Conservation (phyloP, 2,113 vertebrate species). For the Mesocricetus auratus region DNA sequence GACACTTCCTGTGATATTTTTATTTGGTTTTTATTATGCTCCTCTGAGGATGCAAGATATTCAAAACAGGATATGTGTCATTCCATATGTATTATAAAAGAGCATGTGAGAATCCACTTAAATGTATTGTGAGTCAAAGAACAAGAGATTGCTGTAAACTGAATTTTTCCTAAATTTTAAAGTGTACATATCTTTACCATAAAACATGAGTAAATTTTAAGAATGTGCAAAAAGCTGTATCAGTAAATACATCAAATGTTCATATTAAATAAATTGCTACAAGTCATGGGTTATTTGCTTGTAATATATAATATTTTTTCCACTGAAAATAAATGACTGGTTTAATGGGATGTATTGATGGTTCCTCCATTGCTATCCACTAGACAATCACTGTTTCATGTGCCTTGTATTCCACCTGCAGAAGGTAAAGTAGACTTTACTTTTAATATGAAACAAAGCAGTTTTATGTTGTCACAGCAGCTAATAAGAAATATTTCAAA, state of each 20-base stretch:
- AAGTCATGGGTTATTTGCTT: neutral
- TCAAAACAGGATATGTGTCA: neutral
- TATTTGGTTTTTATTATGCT: neutral
- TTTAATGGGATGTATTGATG: neutral
- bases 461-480: constrained; percentile 32
- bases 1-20: neutral
- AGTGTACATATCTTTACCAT: neutral
- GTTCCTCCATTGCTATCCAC: neutral
- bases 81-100: neutral
- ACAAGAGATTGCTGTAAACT: neutral
- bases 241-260: neutral
- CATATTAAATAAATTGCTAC: constrained; percentile 10
- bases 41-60: neutral
- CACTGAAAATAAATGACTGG: neutral
- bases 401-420: neutral
- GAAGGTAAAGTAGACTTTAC: constrained; percentile 33
- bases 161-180: neutral
- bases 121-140: neutral
- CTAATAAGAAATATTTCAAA: constrained; percentile 40
- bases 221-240: neutral
- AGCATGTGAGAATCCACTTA: neutral
- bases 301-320: neutral
- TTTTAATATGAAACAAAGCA: neutral
- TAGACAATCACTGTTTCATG: neutral
- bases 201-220: neutral